phyloP scores from a whole-genome alignment of 2,113 vertebrate genomes.

The Otis tarda region DNA sequence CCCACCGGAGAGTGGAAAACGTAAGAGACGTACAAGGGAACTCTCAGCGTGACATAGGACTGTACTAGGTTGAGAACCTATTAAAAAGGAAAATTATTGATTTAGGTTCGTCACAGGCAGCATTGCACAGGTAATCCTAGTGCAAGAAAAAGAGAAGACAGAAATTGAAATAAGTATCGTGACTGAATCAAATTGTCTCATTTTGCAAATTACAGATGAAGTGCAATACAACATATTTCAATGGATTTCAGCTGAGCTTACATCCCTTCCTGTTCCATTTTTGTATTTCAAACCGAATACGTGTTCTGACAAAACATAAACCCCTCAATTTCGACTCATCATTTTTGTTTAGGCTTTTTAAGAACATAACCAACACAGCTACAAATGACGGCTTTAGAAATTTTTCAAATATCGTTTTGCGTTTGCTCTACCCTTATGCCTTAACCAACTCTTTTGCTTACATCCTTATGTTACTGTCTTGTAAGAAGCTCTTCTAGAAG shows the following conservation, averaged over 20 bases:
- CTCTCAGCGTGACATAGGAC: constrained; percentile 92
- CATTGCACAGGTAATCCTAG: neutral
- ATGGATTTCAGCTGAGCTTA: neutral
- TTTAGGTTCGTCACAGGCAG: neutral
- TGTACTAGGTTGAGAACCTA: constrained; percentile 94
- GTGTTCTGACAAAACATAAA: neutral
- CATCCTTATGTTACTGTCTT: neutral
- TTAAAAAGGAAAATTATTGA: neutral
- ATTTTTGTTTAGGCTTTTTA: neutral
- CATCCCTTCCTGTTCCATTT: neutral
- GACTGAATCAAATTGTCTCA: neutral
- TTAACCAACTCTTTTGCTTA: neutral
- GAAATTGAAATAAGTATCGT: neutral
- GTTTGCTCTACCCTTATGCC: neutral
- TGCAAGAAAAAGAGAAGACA: neutral
- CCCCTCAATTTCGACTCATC: neutral
- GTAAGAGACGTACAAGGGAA: constrained; percentile 91
- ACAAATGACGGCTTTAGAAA: neutral
- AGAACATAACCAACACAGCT: neutral
- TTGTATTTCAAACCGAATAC: neutral
- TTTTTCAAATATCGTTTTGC: neutral
- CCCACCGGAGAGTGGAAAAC: constrained; percentile 92
- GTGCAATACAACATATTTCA: neutral
- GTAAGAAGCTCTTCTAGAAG: neutral
- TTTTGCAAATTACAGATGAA: neutral